Evolutionary conservation across 2,113 vertebrate species (phyloP), one percentile per base, ranked within the genome.

Genomic region (Pimephales promelas): DNA sequence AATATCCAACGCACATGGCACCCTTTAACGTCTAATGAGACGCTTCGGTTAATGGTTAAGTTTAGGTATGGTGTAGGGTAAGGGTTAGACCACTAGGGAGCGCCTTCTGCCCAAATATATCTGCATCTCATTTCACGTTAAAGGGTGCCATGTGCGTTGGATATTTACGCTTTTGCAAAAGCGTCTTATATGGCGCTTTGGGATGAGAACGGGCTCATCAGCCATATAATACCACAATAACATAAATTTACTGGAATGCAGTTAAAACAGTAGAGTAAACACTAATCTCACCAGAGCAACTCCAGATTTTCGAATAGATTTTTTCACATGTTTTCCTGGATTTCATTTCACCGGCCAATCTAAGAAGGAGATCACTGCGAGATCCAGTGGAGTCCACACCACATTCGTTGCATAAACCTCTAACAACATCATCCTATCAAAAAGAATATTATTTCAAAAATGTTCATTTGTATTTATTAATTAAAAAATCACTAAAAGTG

Each of bases 371-470:
- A 62, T 79, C 83, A 34, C 34, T n/a, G 47, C 49, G 54, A 36
- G 83, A 84, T 49, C 83, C 83, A 16, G 49, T 72, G 18, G 59
- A 52, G 34, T 79, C 83, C 43, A 84, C 34, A 34, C 10, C 49
- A 5, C 84, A 86, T 7, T 75, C 52, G 22, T n/a, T 72, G 52
- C 84, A 86, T 52, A 84, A 56, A 18, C 10, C 72, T 36, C 83
- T n/a, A 22, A 84, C 6, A 16, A 52, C 43, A 5, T 49, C 61
- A 43, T 43, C 52, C 57, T 83, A 4, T n/a, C 7, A 80, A 73
- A 28, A 34, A 43, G 10, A 49, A 31, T 11, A 79, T 70, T n/a
- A n/a, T n/a, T 74, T 6, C 5, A 59, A 3, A 13, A 34, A 34
- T 31, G 22, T 18, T 54, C 4, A 70, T 61, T 43, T 40, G 6